These are phyloP conservation scores for Syngnathus acus DNA, from an alignment of 2,797 vertebrate genomes.

Conservation along the genomic window DNA sequence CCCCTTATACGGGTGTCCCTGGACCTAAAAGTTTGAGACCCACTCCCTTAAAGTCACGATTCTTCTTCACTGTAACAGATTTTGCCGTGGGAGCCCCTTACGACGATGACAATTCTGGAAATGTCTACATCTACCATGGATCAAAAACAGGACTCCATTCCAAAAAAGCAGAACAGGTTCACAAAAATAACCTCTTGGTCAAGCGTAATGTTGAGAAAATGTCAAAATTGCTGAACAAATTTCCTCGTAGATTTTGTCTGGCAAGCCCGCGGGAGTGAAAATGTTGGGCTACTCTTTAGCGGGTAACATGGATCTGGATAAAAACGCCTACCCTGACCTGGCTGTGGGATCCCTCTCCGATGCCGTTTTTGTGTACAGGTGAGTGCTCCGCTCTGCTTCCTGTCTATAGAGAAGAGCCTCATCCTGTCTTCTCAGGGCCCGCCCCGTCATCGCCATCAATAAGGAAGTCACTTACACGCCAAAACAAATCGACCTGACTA, in stretches of 20 bases:
- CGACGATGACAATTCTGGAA: slow-evolving; percentile 66
- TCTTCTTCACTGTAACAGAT: slow-evolving; percentile 70
- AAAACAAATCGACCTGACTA: slow-evolving; percentile 76
- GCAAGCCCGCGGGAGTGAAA: slow-evolving; percentile 43
- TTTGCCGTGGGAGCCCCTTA: slow-evolving; percentile 92
- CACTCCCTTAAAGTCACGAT: neutral
- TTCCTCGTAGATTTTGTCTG: slow-evolving; percentile 70
- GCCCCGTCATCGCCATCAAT: slow-evolving; percentile 81
- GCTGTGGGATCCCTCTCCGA: slow-evolving; percentile 92
- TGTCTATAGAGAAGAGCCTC: neutral
- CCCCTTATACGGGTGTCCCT: too few species aligned
- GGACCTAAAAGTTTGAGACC: neutral
- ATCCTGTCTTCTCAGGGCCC: slow-evolving; percentile 64
- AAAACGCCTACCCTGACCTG: slow-evolving; percentile 87
- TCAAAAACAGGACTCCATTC: slow-evolving; percentile 65
- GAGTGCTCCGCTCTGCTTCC: neutral
- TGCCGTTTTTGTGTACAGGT: slow-evolving; percentile 84
- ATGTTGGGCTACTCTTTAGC: slow-evolving; percentile 92
- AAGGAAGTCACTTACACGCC: slow-evolving; percentile 78
- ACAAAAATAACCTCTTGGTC: neutral
- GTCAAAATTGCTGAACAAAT: neutral
- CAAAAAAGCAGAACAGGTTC: slow-evolving; percentile 77
- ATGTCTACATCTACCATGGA: slow-evolving; percentile 86
- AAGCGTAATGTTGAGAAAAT: neutral
- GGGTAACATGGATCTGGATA: slow-evolving; percentile 93